Evolutionary conservation across 2,113 vertebrate species (phyloP), one percentile per base, ranked within the genome.

Genomic region (Neogobius melanostomus): DNA sequence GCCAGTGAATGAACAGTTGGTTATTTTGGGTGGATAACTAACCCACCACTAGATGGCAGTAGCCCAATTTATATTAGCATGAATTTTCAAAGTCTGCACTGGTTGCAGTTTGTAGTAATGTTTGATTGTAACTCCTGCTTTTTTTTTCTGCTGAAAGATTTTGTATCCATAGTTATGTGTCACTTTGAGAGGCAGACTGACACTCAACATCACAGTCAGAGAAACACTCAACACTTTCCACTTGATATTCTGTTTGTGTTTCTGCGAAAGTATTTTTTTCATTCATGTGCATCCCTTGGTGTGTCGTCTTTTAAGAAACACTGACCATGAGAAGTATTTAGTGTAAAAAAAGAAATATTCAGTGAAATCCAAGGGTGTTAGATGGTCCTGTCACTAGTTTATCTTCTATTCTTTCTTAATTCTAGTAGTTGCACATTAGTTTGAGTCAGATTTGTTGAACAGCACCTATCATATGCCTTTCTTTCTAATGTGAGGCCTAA

Each of bases 31-130:
- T 21, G 49, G 47, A 45, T 61, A 68, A 61, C 44, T 63, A 21
- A 76, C 63, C 82, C 46, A 79, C 89, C 92, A 92, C 89, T 90
- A 91, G 92, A 71, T 82, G 91, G 91, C 86, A 70, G 74, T 76
- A 57, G 65, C 71, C 63, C 8, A 45, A 48, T 7, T 57, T 12
- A 14, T 10, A 7, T 56, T 57, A 21, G 5, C 10, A 7, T 44
- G 11, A 15, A 64, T n/a, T 75, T 44, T 66, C n/a, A 28, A 10
- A 14, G 10, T 12, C 65, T 47, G 21, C 59, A 10, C 42, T 8
- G 6, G 16, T 54, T 73, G 66, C 11, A 28, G 51, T 12, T 66
- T 50, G 69, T 10, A 11, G 56, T 65, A 7, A 48, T 69, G 17
- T 42, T 42, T 59, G 14, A 45, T 63, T 64, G 49, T 48, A 47